Percentiles rank a stretch among this genome's conserved stretches.
Evolutionary conservation across 2,888 invertebrate species (phyloP).

Genomic region (Eupithecia insigniata): DNA sequence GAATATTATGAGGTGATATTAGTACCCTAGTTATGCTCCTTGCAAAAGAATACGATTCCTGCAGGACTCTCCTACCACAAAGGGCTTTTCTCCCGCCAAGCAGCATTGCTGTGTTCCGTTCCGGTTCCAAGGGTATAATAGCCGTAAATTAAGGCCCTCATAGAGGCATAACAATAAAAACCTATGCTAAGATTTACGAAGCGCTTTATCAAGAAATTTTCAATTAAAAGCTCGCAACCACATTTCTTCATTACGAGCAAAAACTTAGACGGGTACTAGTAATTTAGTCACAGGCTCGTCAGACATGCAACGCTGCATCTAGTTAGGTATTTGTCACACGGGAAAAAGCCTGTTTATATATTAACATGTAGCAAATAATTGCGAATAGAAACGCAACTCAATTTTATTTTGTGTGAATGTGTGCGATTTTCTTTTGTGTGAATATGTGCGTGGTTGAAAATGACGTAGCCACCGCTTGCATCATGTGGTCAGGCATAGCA

Average conservation of each 20-base stretch:
- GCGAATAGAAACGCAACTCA: constrained; percentile 24
- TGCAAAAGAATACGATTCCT: not conserved
- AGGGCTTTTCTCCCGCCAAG: no score
- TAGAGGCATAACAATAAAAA: not conserved
- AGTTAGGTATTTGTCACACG: constrained; percentile 46
- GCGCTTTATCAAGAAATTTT: not conserved
- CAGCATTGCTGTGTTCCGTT: not conserved
- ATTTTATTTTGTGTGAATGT: not conserved
- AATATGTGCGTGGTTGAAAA: not conserved
- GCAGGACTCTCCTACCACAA: not conserved
- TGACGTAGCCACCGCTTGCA: not conserved
- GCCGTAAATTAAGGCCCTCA: not conserved
- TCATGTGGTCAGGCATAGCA: not conserved
- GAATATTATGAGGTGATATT: no score
- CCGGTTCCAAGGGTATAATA: not conserved
- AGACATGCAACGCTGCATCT: constrained; percentile 22
- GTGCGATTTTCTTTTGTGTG: not conserved
- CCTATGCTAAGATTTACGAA: not conserved
- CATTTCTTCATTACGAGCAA: constrained; percentile 15
- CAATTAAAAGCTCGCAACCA: constrained; percentile 12
- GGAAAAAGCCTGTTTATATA: constrained; percentile 44
- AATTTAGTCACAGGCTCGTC: constrained; percentile 21
- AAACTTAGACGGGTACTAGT: constrained; percentile 7
- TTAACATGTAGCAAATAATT: constrained; percentile 12
- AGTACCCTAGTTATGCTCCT: not conserved